Base-by-base conservation (phyloP, 1,140 invertebrate genomes). In the Drosophila pachea region DNA sequence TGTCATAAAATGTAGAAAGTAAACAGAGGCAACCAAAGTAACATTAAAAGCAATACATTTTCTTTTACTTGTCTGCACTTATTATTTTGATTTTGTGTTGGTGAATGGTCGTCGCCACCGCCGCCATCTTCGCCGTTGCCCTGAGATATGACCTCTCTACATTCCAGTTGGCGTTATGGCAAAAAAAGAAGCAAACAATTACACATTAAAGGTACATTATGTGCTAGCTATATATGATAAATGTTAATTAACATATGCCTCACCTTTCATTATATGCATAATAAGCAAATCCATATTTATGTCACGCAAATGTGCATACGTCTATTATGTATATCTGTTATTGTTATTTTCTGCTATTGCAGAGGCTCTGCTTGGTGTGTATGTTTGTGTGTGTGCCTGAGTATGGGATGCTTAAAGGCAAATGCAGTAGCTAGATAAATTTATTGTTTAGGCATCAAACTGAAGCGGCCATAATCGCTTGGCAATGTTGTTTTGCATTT, bases 81-180 rank as follows among this genome's bases (percentile, higher is more conserved):
- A 29, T 53, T 16, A 53, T 16, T 56, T 72, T 29, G 16, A 14
- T 42, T 48, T 63, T 29, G 49, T 54, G 31, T 50, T 55, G 32
- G 48, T 53, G 16, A 36, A 67, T 49, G 45, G 53, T 32, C 14
- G 29, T 14, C 35, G 35, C 22, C 35, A 14, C 29, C 12, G 47
- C 47, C 68, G 64, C 50, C 61, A 59, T 73, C 59, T 59, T 68
- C 62, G 42, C 54, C 58, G 63, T 63, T 49, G 73, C 58, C 59
- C 48, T 61, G 54, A 54, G 74, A 54, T 61, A 87, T 83, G 76
- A 76, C 83, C 66, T 82, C 76, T 55, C 59, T 84, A 78, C 77
- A 87, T 87, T 88, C 76, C 74, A 88, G 78, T 88, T 88, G 87
- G 86, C 82, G 87, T 64, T 88, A 78, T 72, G 83, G 82, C 59